Percentiles rank a stretch among this genome's conserved stretches.
Evolutionary conservation across 2,797 vertebrate genomes (phyloP).

Genomic region (Arrhamphus sclerolepis): DNA sequence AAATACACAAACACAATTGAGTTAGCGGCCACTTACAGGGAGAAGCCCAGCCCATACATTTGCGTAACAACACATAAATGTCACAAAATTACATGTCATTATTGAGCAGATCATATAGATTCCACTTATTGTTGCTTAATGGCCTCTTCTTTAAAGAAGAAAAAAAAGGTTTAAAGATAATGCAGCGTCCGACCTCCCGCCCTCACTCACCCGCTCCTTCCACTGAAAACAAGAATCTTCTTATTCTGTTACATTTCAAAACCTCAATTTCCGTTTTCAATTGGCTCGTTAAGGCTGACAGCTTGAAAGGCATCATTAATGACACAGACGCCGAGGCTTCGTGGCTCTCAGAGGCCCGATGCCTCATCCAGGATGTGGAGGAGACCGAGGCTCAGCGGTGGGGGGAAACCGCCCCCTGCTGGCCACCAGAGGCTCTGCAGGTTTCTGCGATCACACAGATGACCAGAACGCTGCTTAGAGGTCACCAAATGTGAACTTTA

Average conservation of each 20-base stretch:
- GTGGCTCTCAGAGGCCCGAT: slow-evolving; percentile 19
- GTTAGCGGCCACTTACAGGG: slow-evolving; percentile 82
- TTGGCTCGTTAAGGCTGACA: slow-evolving; percentile 63
- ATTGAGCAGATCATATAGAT: slow-evolving; percentile 74
- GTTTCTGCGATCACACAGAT: too few species aligned
- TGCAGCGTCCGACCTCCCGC: slow-evolving; percentile 28
- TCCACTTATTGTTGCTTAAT: slow-evolving; percentile 74
- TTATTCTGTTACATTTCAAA: slow-evolving; percentile 73
- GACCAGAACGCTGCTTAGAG: too few species aligned
- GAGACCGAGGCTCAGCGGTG: slow-evolving; percentile 4
- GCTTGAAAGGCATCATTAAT: slow-evolving; percentile 66
- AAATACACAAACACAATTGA: slow-evolving; percentile 76
- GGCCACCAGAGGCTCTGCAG: slow-evolving; percentile 25
- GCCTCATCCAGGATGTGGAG: background rate
- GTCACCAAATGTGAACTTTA: too few species aligned
- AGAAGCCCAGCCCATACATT: slow-evolving; percentile 74
- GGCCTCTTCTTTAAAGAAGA: slow-evolving; percentile 38
- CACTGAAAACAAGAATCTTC: slow-evolving; percentile 55
- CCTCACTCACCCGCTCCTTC: slow-evolving; percentile 6
- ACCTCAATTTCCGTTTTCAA: slow-evolving; percentile 68
- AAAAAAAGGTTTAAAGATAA: slow-evolving; percentile 63
- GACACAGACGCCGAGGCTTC: slow-evolving; percentile 29
- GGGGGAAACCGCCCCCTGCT: slow-evolving; percentile 68
- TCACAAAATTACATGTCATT: slow-evolving; percentile 80
- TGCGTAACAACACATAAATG: slow-evolving; percentile 81